Evolutionary conservation across 2,797 vertebrate species (phyloP).

Genomic region (Borostomias antarcticus): DNA sequence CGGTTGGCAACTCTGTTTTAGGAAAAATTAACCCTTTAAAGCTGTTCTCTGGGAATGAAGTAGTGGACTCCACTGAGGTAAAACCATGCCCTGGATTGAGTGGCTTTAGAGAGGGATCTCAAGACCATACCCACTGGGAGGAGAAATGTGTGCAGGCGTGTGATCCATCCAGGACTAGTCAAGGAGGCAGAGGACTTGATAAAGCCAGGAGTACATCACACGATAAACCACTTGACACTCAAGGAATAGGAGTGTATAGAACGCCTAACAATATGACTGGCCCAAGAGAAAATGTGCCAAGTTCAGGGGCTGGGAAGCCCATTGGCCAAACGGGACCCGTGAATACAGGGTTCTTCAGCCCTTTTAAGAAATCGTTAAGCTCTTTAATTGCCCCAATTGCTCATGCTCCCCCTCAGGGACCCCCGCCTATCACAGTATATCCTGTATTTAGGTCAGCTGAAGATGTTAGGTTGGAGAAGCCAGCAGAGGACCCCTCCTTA

Average conservation of each 20-base stretch:
- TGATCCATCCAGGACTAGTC: slow-evolving; percentile 12
- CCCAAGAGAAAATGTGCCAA: slow-evolving; percentile 37
- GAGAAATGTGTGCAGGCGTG: slow-evolving; percentile 13
- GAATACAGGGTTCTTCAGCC: slow-evolving; percentile 80
- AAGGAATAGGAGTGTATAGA: slow-evolving; percentile 26
- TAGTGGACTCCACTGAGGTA: slow-evolving; percentile 39
- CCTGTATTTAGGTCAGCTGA: slow-evolving; percentile 76
- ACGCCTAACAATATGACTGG: slow-evolving; percentile 36
- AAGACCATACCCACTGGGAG: slow-evolving; percentile 35
- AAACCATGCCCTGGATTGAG: slow-evolving; percentile 33
- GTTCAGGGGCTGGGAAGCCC: slow-evolving; percentile 22
- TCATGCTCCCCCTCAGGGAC: slow-evolving; percentile 67
- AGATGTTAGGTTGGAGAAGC: slow-evolving; percentile 54
- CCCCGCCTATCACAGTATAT: slow-evolving; percentile 69
- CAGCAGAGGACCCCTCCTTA: slow-evolving; percentile 65
- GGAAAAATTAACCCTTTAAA: slow-evolving; percentile 83
- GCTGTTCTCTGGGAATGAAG: slow-evolving; percentile 69
- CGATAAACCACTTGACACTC: slow-evolving; percentile 37
- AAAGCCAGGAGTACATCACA: slow-evolving; percentile 37
- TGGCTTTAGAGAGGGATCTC: slow-evolving; percentile 29
- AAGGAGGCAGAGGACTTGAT: slow-evolving; percentile 19
- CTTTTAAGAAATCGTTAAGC: slow-evolving; percentile 88
- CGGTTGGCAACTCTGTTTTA: slow-evolving; percentile 75
- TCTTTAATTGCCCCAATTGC: slow-evolving; percentile 78
- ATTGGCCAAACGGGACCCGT: slow-evolving; percentile 41